Base-by-base conservation (phyloP, 37 sponge, comb jelly and placozoan species). In the Aplysina aerophoba region DNA sequence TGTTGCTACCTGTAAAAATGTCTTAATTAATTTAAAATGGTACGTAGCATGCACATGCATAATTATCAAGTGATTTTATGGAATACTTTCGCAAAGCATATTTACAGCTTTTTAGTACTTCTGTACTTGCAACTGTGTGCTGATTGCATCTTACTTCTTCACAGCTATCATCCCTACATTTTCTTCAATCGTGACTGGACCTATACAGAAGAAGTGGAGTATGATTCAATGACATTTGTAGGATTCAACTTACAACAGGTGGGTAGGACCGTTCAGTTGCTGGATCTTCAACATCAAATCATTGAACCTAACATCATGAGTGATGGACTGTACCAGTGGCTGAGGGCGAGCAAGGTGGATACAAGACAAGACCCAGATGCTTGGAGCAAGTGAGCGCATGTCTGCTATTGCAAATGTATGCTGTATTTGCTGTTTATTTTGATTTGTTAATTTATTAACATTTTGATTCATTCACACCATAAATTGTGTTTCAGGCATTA, bases 91-190 rank as follows among this genome's bases (percentile, higher is more conserved):
- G n/a, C n/a, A n/a, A n/a, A n/a, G n/a, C n/a, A n/a, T n/a, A n/a
- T n/a, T n/a, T n/a, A n/a, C n/a, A n/a, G n/a, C n/a, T n/a, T n/a
- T n/a, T n/a, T n/a, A n/a, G n/a, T n/a, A n/a, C n/a, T n/a, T n/a
- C n/a, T n/a, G n/a, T n/a, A n/a, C n/a, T n/a, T n/a, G n/a, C n/a
- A n/a, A n/a, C n/a, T n/a, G n/a, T n/a, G n/a, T n/a, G n/a, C n/a
- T n/a, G n/a, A n/a, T n/a, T 62, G n/a, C 44, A 40, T 50, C 85
- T 20, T 34, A 16, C 82, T 37, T 74, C 50, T 8, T 44, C 55
- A 59, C 69, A 93, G 93, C 58, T 86, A 84, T 72, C 99, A 98
- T 73, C 99, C 99, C 8, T 98, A 98, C 78, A 84, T 98, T 40
- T 96, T 98, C 81, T 98, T 98, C 79, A 96, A 98, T 59, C 80